Evolutionary conservation across 2,113 vertebrate species (phyloP), one percentile per base, ranked within the genome.

Genomic region (Ammodytes marinus): DNA sequence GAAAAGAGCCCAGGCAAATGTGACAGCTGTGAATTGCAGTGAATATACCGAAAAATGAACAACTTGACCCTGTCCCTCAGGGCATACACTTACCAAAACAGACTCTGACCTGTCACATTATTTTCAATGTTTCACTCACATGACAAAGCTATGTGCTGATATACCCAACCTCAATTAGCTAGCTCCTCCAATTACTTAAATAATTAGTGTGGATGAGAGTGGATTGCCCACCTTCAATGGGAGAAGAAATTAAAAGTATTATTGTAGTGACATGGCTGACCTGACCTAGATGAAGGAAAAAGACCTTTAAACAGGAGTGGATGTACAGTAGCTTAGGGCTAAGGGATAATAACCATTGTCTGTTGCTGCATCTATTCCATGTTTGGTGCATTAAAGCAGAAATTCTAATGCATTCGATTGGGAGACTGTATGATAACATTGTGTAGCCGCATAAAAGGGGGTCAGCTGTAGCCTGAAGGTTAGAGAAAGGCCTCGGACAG

Each of bases 381-480:
- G 59, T 86, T 59, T 64, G 49, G 69, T 72, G 87, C 88, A 85
- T 67, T 86, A 76, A 68, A 76, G 87, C 86, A 83, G 64, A 82
- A 11, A 60, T 65, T 70, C 60, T 81, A 84, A 86, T 88, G 86
- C 70, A 78, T 84, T 68, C 0, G 69, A 91, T 88, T 65, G 80
- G 86, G 67, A 35, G 66, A 58, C 47, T 46, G 42, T 68, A 83
- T 64, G 70, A 69, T 66, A 54, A 37, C 74, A 79, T 87, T 81
- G 46, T 91, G 86, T 73, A 74, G 76, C 80, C 50, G 5, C 40
- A 65, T 55, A 69, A 87, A 89, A 75, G 78, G 61, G 27, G 87
- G 85, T 86, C 88, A 87, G 73, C 2, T 0, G 57, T 88, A 73
- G 90, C 84, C 87, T 88, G 49, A 64, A 88, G 90, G 89, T 87